A percentile compares a stretch with the other conserved stretches of the same genome.
Conservation (phyloP, 2,113 vertebrate species). For the Rhipidura dahli region DNA sequence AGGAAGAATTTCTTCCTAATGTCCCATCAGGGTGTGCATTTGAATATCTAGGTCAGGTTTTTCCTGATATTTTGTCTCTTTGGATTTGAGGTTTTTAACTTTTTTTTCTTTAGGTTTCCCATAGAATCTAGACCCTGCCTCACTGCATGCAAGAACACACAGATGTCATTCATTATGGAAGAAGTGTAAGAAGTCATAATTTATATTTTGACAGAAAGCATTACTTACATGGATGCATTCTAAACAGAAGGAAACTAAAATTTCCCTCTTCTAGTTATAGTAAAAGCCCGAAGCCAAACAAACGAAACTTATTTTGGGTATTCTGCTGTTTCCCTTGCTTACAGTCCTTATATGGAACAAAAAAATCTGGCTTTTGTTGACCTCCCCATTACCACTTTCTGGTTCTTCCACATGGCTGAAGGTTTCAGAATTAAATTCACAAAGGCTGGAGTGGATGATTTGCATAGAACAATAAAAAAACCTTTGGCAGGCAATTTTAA, state of each 20-base stretch:
- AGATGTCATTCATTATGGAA: background rate
- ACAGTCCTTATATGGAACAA: background rate
- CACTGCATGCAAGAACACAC: background rate
- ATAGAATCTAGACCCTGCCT: background rate
- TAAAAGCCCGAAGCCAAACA: background rate
- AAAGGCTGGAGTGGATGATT: background rate
- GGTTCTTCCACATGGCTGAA: background rate
- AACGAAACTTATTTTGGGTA: background rate
- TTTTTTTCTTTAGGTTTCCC: background rate
- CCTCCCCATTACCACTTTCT: background rate
- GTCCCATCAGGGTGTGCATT: background rate
- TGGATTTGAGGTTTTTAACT: background rate
- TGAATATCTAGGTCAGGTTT: background rate
- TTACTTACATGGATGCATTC: background rate
- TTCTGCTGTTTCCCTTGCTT: background rate
- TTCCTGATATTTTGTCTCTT: background rate
- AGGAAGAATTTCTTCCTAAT: background rate
- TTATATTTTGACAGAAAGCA: background rate
- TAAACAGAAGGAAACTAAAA: background rate
- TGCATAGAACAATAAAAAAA: background rate
- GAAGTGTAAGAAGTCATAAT: background rate
- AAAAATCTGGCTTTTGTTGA: constrained; percentile 1
- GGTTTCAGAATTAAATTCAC: background rate
- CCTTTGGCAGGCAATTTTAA: background rate
- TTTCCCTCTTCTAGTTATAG: background rate